Base-by-base conservation (phyloP, 2,113 vertebrate species). In the Hystrix cristata region DNA sequence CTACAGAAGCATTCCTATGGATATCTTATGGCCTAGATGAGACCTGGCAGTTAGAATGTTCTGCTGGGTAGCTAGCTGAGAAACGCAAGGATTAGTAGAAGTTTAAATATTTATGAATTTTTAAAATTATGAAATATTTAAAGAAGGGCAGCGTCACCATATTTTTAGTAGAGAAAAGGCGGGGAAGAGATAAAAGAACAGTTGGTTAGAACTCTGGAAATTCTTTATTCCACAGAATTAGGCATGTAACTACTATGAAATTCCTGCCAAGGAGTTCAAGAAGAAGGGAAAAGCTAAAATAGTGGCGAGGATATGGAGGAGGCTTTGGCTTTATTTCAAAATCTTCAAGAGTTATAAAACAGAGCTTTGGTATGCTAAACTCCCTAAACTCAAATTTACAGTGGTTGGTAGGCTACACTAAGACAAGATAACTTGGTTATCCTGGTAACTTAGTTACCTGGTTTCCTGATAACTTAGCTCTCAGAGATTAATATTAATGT, bases 41-140 rank as follows among this genome's bases (percentile, higher is more conserved):
- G 95, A 96, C 31, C 92, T 62, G 94, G 94, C 87, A 95, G 98
- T 98, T 98, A 98, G 98, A 98, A 98, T 98, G 98, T 96, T 98
- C 82, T 95, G 86, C 90, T 98, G 95, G 93, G 97, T 95, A 87
- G 94, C 91, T 94, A 94, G 95, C 96, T 94, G 94, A 97, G 95
- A 98, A 98, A 98, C 83, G 82, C 89, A 96, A 34, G 93, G 97
- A 97, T 98, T 96, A 98, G 60, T 85, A 95, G 94, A 92, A 97
- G 96, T 97, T 43, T 98, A 96, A 94, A 96, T 97, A 94, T 95
- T 97, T 96, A 96, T 23, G 38, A 38, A 38, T 38, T 38, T 38
- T 38, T 38, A 38, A 38, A 38, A 38, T 38, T 38, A 38, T 38
- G 78, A 94, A 94, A 88, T 57, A 98, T 97, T 98, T 98, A 98